Percentiles rank a stretch among this genome's conserved stretches.
phyloP scores from a whole-genome alignment of 2,113 vertebrate species.

The Leptosomus discolor region DNA sequence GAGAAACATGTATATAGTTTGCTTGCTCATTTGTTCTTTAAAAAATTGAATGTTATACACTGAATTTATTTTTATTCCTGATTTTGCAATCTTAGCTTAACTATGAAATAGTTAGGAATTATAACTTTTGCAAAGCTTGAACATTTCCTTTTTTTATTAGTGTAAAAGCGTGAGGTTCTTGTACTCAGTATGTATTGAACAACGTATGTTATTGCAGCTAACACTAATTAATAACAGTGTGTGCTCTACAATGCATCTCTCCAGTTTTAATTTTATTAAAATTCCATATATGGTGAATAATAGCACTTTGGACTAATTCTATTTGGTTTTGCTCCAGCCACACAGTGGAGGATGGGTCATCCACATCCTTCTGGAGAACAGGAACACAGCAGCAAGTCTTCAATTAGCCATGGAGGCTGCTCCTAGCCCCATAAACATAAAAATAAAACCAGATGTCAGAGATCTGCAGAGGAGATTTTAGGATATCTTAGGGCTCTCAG shows the following conservation, averaged over 20 bases:
- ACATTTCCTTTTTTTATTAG: background rate
- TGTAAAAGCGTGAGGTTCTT: background rate
- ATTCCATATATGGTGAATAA: background rate
- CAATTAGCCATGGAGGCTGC: background rate
- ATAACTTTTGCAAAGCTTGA: background rate
- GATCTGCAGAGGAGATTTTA: background rate
- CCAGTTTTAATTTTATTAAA: background rate
- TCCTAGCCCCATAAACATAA: background rate
- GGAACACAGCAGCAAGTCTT: background rate
- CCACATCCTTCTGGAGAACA: background rate
- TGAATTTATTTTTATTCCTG: background rate
- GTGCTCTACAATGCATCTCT: background rate
- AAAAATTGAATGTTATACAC: background rate
- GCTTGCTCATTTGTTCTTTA: background rate
- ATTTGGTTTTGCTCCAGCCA: background rate
- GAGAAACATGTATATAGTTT: background rate
- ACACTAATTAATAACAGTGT: background rate
- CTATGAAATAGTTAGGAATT: background rate
- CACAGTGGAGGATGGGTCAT: background rate
- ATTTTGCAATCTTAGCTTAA: background rate
- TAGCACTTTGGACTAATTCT: background rate
- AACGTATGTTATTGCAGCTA: background rate
- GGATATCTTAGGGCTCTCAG: background rate
- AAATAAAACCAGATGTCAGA: conserved; percentile 30
- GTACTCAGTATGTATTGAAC: background rate